These are phyloP conservation scores for Epizoanthus fatuus DNA, from an alignment of 92 coral and sea anemone genomes.

Conservation along the genomic window DNA sequence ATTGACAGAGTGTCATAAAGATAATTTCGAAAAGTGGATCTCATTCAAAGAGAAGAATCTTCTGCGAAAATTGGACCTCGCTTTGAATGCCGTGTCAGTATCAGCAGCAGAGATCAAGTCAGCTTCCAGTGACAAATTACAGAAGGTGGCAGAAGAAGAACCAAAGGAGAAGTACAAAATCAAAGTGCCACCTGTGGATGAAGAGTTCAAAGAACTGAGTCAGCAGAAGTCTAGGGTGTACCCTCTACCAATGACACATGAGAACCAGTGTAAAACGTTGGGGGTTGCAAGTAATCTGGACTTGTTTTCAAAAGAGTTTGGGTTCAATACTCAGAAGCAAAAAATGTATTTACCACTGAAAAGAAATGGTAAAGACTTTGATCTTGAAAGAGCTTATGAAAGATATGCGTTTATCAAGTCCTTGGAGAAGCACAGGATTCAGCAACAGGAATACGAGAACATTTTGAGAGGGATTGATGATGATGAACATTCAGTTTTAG, in stretches of 20 bases:
- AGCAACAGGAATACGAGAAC: background rate
- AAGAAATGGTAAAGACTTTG: slow-evolving; percentile 25
- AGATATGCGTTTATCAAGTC: slow-evolving; percentile 23
- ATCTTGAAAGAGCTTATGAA: slow-evolving; percentile 27
- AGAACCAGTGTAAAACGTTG: slow-evolving; percentile 24
- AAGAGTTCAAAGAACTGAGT: slow-evolving; percentile 14
- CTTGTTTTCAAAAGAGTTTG: slow-evolving; percentile 24
- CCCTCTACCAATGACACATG: slow-evolving; percentile 31
- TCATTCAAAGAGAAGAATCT: slow-evolving; percentile 1
- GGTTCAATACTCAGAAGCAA: background rate
- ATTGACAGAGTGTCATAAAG: slow-evolving; percentile 20
- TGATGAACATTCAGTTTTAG: background rate
- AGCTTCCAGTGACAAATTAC: background rate
- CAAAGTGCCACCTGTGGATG: slow-evolving; percentile 11
- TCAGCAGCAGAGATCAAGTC: background rate
- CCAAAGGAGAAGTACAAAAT: background rate
- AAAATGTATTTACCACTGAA: slow-evolving; percentile 10
- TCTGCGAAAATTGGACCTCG: slow-evolving; percentile 8
- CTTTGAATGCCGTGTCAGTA: slow-evolving; percentile 7
- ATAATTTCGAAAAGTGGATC: background rate
- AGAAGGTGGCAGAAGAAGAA: background rate
- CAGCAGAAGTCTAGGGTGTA: background rate
- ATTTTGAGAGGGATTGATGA: background rate
- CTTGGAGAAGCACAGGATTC: slow-evolving; percentile 10
- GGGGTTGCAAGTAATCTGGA: slow-evolving; percentile 38